These are phyloP conservation scores for Phrynocephalus versicolor DNA, from an alignment of 2,113 vertebrate species.

Conservation along the genomic window DNA sequence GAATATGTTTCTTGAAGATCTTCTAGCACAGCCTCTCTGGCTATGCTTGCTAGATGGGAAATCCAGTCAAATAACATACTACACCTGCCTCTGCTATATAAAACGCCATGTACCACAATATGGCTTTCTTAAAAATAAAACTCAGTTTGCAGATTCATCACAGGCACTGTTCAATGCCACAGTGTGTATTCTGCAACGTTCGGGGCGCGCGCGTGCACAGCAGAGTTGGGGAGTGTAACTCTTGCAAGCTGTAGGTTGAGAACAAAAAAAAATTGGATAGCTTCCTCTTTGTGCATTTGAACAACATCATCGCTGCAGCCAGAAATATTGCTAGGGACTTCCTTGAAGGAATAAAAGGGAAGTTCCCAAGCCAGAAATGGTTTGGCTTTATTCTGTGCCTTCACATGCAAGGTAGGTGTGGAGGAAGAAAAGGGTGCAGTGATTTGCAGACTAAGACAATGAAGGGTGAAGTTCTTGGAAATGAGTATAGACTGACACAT, in stretches of 20 bases:
- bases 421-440: background rate
- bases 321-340: background rate
- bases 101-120: no score
- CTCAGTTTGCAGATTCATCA: background rate
- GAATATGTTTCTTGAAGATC: background rate
- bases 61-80: no score
- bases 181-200: background rate
- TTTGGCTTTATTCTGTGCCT: background rate
- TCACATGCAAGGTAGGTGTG: background rate
- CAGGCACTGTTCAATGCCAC: background rate
- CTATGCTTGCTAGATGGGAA: no score
- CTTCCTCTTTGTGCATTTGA: background rate
- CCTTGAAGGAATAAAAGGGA: constrained; percentile 5
- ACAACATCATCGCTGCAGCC: background rate
- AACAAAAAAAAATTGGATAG: background rate
- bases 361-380: constrained; percentile 12
- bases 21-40: background rate
- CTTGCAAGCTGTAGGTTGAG: background rate
- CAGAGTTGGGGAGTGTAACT: background rate
- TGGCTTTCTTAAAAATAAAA: background rate
- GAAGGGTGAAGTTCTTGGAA: background rate
- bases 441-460: constrained; percentile 7
- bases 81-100: no score
- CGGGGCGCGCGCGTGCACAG: no score
- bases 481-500: background rate